A percentile compares a stretch with the other conserved stretches of the same genome.
phyloP scores from a whole-genome alignment of 2,888 invertebrate genomes.

The Protophormia terraenovae region DNA sequence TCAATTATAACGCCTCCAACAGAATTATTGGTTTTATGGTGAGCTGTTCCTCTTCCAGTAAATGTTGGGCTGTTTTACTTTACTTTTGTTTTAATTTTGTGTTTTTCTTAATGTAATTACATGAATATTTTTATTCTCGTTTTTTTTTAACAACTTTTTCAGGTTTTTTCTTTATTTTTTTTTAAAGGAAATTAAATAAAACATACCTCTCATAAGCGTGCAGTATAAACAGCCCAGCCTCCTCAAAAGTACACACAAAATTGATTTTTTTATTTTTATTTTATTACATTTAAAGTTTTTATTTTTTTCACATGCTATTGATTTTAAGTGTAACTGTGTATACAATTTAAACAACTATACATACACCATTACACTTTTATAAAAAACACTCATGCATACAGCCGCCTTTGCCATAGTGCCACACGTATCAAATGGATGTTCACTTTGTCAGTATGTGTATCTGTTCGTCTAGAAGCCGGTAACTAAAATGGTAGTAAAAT shows the following conservation, averaged over 20 bases:
- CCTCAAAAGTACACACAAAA: neutral
- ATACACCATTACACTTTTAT: neutral
- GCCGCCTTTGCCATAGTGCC: neutral
- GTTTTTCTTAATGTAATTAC: neutral
- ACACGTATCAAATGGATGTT: neutral
- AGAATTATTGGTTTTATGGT: neutral
- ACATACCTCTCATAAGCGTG: neutral
- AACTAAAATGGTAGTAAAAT: too few relatives aligned
- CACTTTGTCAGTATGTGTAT: neutral
- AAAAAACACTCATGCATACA: neutral
- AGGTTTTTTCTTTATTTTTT: neutral
- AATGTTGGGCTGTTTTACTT: neutral
- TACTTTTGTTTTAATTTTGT: neutral
- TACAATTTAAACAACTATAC: neutral
- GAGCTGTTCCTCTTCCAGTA: neutral
- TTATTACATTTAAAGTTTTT: neutral
- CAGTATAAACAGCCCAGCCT: neutral
- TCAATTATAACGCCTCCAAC: neutral
- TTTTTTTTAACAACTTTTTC: neutral
- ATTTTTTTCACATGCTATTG: neutral
- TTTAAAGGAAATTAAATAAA: slow-evolving; percentile 19
- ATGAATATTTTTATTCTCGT: neutral
- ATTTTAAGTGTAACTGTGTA: neutral
- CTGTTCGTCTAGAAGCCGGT: too few relatives aligned
- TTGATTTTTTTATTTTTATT: neutral